phyloP scores from a whole-genome alignment of 2,888 invertebrate genomes.

The Phengaris alcon region DNA sequence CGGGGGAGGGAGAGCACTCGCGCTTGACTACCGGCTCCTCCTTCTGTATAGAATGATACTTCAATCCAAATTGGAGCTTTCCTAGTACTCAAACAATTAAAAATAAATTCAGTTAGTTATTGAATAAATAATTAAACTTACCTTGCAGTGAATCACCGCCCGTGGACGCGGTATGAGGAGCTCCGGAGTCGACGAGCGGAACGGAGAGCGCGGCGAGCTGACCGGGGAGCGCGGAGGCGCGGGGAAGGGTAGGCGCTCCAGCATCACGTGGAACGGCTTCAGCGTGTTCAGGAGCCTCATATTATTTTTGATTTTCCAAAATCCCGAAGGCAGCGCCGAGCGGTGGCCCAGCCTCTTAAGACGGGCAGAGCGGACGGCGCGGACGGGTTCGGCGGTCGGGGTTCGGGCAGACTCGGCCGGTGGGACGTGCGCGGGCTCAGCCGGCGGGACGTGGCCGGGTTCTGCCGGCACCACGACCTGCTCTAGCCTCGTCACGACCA shows the following conservation, averaged over 20 bases:
- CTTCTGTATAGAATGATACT: no score
- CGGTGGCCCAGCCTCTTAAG: slow-evolving; percentile 1
- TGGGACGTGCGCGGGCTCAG: not conserved
- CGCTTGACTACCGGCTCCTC: not conserved
- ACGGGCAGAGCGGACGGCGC: not conserved
- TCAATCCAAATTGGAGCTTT: no score
- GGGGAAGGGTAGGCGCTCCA: not conserved
- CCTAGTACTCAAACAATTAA: no score
- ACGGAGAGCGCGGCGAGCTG: not conserved
- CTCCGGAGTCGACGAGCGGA: no score
- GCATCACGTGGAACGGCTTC: not conserved
- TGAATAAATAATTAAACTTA: no score
- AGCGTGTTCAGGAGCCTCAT: not conserved
- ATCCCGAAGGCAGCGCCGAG: not conserved
- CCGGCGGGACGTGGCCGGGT: not conserved
- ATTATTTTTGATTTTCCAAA: not conserved
- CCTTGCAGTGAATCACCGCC: no score
- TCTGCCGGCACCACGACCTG: not conserved
- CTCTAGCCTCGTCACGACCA: slow-evolving; percentile 1
- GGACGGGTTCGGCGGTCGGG: not conserved
- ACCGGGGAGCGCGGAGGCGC: not conserved
- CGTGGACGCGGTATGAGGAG: no score
- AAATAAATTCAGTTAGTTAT: no score
- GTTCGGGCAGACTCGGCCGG: not conserved
- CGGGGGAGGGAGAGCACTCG: not conserved